Evolutionary conservation across 1,140 invertebrate species (phyloP), one percentile per base, ranked within the genome.

Genomic region (Aphelenchoides avenae): DNA sequence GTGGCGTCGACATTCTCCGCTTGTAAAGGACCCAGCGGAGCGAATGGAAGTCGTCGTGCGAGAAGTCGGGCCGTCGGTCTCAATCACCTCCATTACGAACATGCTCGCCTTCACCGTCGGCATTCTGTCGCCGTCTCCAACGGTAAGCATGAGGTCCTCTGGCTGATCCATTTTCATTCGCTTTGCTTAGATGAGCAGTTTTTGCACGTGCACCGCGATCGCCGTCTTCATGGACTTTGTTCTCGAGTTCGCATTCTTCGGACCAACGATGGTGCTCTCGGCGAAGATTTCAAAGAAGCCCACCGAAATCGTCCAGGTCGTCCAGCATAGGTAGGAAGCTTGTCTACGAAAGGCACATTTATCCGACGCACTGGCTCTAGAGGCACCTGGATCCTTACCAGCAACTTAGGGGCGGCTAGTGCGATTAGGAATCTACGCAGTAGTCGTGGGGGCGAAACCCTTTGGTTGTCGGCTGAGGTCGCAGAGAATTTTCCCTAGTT

Each of bases 71-170:
- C 66, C 61, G 27, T 62, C 61, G 6, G 63, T 41, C 43, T 68
- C 9, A 29, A 73, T 73, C 15, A 73, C 70, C 33, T 74, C 71
- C 4, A 15, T 74, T 1, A 73, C 70, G 9, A 73, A 73, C 56
- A 40, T 51, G 18, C 18, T 75, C 27, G 70, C 70, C 5, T 73
- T 73, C 48, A 44, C 49, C 27, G 46, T 74, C 37, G 70, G 70
- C n/a, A 46, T 71, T n/a, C 46, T 75, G 18, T 65, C 68, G 5
- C 71, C 70, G 13, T 51, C 71, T 27, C 46, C 52, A 29, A 48
- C 53, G 41, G n/a, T n/a, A n/a, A n/a, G n/a, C n/a, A n/a, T n/a
- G n/a, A n/a, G n/a, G n/a, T n/a, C n/a, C n/a, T n/a, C n/a, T n/a
- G n/a, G n/a, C n/a, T n/a, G n/a, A n/a, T n/a, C 40, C 41, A 57